phyloP scores from a whole-genome alignment of 1,140 invertebrate species.

The Bombyx mandarina region DNA sequence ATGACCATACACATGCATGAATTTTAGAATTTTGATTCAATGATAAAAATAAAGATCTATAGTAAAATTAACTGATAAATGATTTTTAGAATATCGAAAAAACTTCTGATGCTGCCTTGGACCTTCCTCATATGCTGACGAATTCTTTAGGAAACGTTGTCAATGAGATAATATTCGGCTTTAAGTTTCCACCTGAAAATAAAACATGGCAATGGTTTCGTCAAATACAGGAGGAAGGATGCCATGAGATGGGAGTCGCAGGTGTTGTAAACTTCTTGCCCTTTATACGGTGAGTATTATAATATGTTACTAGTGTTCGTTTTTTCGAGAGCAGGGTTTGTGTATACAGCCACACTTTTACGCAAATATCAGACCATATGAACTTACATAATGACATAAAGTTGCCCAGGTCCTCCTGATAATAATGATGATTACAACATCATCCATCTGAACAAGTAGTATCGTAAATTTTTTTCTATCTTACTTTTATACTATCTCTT shows the following conservation, averaged over 20 bases:
- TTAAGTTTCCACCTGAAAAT: slow-evolving; percentile 77
- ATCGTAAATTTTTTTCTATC: slow-evolving; percentile 1
- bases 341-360: too few species aligned
- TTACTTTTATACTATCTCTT: too few species aligned
- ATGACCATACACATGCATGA: not conserved
- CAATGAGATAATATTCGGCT: slow-evolving; percentile 83
- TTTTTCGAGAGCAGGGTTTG: not conserved
- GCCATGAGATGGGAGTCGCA: slow-evolving; percentile 83
- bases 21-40: too few species aligned
- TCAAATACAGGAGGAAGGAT: slow-evolving; percentile 82
- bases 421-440: too few species aligned
- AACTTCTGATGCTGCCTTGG: slow-evolving; percentile 25
- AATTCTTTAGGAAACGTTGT: slow-evolving; percentile 84
- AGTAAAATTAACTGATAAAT: not conserved
- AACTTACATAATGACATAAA: too few species aligned
- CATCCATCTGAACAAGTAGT: too few species aligned
- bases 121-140: slow-evolving; percentile 65
- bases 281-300: slow-evolving; percentile 76
- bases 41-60: not conserved
- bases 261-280: slow-evolving; percentile 88
- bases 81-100: slow-evolving; percentile 44
- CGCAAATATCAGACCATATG: too few species aligned
- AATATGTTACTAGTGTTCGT: not conserved
- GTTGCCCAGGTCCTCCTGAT: too few species aligned
- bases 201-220: slow-evolving; percentile 82